Percentiles rank a stretch among this genome's conserved stretches.
These are phyloP conservation scores for Propsilocerus akamusi DNA, from an alignment of 1,140 invertebrate species.

Conservation along the genomic window DNA sequence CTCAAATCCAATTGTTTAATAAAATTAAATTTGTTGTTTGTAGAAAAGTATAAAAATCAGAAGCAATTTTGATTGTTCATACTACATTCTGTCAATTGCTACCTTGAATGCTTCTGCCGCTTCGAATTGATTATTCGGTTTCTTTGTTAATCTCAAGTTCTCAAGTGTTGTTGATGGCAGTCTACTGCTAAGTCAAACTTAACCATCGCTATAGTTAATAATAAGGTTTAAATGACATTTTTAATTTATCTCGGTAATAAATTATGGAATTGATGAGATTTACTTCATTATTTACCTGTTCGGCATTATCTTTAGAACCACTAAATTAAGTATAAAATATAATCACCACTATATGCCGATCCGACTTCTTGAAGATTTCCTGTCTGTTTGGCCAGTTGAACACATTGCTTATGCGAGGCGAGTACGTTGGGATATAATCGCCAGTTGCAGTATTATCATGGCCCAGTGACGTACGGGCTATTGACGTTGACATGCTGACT, in stretches of 20 bases:
- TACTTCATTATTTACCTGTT: too few relatives aligned
- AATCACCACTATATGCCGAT: slow-evolving; percentile 88
- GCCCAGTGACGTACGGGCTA: slow-evolving; percentile 81
- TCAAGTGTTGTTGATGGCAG: slow-evolving; percentile 90
- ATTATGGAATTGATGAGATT: too few relatives aligned
- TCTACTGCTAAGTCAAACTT: slow-evolving; percentile 91
- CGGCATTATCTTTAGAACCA: too few relatives aligned
- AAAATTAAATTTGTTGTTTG: too few relatives aligned
- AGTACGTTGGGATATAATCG: slow-evolving; percentile 88
- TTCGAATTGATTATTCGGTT: slow-evolving; percentile 77
- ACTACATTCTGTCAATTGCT: too few relatives aligned
- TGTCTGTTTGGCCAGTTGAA: slow-evolving; percentile 87
- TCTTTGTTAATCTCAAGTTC: slow-evolving; percentile 67
- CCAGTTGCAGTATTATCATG: slow-evolving; percentile 94
- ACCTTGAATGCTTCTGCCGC: slow-evolving; percentile 89
- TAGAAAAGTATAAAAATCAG: too few relatives aligned
- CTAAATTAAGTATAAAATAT: slow-evolving; percentile 85
- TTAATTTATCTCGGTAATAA: too few relatives aligned
- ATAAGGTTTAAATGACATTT: too few relatives aligned
- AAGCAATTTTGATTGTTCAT: too few relatives aligned
- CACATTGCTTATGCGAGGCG: slow-evolving; percentile 91
- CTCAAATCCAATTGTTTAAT: too few relatives aligned
- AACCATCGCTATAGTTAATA: too few relatives aligned
- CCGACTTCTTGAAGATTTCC: slow-evolving; percentile 82
- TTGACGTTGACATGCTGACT: too few relatives aligned